Evolutionary conservation across 2,888 invertebrate species (phyloP).

Genomic region (Hypsopygia costalis): DNA sequence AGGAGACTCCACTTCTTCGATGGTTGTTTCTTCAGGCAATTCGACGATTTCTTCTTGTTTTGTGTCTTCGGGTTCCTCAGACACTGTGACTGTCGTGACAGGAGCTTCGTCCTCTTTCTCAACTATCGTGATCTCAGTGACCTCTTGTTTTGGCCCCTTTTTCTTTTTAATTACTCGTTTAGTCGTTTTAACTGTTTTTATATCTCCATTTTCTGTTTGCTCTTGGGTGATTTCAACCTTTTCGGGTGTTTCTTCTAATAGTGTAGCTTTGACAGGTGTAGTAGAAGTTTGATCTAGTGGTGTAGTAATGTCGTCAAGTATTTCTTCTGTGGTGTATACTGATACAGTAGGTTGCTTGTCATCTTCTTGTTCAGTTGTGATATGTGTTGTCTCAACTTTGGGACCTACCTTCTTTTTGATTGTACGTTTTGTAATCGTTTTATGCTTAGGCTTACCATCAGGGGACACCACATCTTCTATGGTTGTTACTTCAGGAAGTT

Average conservation of each 20-base stretch:
- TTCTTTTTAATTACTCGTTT: constrained; percentile 40
- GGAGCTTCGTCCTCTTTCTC: constrained; percentile 49
- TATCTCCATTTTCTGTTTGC: constrained; percentile 18
- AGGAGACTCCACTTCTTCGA: constrained; percentile 21
- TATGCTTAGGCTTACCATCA: constrained; percentile 17
- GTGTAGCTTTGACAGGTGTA: constrained; percentile 11
- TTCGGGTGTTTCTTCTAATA: constrained; percentile 23
- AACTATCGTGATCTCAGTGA: constrained; percentile 55
- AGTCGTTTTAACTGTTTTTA: constrained; percentile 17
- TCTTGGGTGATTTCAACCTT: constrained; percentile 20
- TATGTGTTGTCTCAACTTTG: constrained; percentile 29
- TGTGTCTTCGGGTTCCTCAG: constrained; percentile 12
- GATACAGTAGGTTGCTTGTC: constrained; percentile 23
- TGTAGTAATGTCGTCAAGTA: constrained; percentile 20
- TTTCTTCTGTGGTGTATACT: constrained; percentile 22
- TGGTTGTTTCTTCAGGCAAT: constrained; percentile 25
- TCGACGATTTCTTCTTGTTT: constrained; percentile 20
- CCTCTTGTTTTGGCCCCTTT: constrained; percentile 41
- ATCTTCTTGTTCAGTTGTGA: constrained; percentile 24
- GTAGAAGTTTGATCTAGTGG: constrained; percentile 17
- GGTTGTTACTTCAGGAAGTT: constrained; percentile 45
- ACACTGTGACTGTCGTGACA: constrained; percentile 32
- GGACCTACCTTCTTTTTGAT: constrained; percentile 19
- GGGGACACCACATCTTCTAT: constrained; percentile 20
- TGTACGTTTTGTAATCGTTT: constrained; percentile 22